phyloP scores from a whole-genome alignment of 2,797 vertebrate genomes.

The Pangasius krempfi region DNA sequence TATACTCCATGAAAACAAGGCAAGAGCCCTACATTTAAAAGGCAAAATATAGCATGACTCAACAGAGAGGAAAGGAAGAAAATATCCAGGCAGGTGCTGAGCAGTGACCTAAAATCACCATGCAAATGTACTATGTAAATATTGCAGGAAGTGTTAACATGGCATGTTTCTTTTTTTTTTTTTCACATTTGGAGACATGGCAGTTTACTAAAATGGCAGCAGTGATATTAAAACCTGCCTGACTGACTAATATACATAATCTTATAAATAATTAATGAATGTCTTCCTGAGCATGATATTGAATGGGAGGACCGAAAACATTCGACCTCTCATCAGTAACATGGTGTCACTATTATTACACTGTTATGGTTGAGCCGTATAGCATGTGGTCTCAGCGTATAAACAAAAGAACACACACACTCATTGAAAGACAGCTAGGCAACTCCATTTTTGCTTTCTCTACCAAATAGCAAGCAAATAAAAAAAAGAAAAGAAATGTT shows the following conservation, averaged over 20 bases:
- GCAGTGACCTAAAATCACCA: slow-evolving; percentile 27
- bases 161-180: not conserved
- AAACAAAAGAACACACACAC: not conserved
- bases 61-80: slow-evolving; percentile 41
- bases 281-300: not conserved
- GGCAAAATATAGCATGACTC: not conserved
- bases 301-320: not conserved
- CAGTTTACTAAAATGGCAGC: not conserved
- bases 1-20: not conserved
- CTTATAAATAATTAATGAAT: not conserved
- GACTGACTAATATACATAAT: not conserved
- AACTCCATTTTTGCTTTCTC: not conserved
- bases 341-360: not conserved
- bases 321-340: not conserved
- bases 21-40: not conserved
- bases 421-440: not conserved
- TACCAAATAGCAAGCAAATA: not conserved
- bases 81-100: not conserved
- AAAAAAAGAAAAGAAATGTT: not conserved
- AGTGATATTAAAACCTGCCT: not conserved
- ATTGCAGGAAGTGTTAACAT: slow-evolving; percentile 49
- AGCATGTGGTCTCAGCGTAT: not conserved
- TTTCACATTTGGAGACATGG: not conserved
- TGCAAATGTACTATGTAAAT: slow-evolving; percentile 54
- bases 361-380: not conserved